phyloP scores from a whole-genome alignment of 64 coral and sea anemone species.

The Montipora cactus region DNA sequence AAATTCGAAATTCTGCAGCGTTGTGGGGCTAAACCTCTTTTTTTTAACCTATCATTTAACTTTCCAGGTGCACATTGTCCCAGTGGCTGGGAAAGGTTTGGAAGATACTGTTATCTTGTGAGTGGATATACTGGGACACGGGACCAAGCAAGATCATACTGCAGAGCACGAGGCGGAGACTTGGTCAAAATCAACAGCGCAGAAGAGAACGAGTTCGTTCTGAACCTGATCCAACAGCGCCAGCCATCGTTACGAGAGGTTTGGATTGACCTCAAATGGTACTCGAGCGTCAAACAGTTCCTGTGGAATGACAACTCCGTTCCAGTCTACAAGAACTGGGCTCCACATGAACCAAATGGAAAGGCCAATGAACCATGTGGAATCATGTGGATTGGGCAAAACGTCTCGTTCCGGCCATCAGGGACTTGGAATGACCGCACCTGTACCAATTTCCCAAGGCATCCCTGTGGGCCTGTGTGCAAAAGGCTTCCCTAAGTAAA shows the following conservation, averaged over 20 bases:
- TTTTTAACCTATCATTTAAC: too few relatives aligned
- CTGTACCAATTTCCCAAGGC: background rate
- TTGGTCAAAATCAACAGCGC: constrained; percentile 19
- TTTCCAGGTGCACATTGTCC: too few relatives aligned
- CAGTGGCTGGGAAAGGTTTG: background rate
- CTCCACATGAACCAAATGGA: background rate
- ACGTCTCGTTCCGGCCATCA: background rate
- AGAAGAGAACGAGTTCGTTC: constrained; percentile 27
- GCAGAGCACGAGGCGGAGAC: background rate
- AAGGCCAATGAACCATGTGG: background rate
- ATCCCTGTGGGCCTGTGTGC: background rate
- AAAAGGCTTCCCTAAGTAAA: background rate
- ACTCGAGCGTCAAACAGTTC: background rate
- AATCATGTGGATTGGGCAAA: background rate
- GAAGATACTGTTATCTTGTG: background rate
- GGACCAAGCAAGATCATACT: background rate
- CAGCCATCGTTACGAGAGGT: background rate
- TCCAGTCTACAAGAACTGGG: constrained; percentile 6
- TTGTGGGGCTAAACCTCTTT: too few relatives aligned
- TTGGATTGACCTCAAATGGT: constrained; percentile 19
- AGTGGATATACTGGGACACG: background rate
- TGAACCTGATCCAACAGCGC: background rate
- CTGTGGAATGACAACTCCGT: background rate
- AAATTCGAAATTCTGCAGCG: too few relatives aligned
- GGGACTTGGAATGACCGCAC: background rate